A percentile compares a stretch with the other conserved stretches of the same genome.
Conservation (phyloP, 2,113 vertebrate species). For the Noctilio leporinus region DNA sequence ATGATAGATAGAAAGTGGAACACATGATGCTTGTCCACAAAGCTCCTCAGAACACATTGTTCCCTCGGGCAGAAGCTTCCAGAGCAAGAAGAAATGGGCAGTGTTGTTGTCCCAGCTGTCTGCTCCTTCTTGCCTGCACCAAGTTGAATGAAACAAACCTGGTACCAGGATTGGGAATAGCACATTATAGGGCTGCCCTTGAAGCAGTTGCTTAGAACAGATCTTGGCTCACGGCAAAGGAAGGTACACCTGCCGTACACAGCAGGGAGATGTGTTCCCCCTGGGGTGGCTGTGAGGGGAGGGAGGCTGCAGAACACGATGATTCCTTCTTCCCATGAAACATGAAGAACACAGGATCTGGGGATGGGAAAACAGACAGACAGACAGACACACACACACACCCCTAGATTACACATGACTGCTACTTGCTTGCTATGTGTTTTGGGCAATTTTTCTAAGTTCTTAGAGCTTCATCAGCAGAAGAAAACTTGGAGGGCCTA, state of each 20-base stretch:
- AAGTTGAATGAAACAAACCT: background rate
- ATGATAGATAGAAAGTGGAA: background rate
- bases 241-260: background rate
- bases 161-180: background rate
- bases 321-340: background rate
- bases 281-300: no score
- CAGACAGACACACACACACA: background rate
- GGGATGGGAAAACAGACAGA: no score
- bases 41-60: background rate
- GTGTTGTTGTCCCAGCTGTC: background rate
- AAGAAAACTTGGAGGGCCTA: background rate
- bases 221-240: background rate
- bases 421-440: background rate
- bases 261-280: background rate
- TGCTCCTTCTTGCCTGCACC: background rate
- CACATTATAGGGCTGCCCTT: background rate
- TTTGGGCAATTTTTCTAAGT: background rate
- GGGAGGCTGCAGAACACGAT: background rate
- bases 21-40: background rate
- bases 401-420: background rate
- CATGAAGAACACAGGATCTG: background rate
- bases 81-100: slow-evolving; percentile 9
- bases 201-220: background rate
- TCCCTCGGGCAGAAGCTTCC: slow-evolving; percentile 14
- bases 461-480: background rate